Evolutionary conservation across 1,140 invertebrate species (phyloP).

Genomic region (Leptopilina clavipes): DNA sequence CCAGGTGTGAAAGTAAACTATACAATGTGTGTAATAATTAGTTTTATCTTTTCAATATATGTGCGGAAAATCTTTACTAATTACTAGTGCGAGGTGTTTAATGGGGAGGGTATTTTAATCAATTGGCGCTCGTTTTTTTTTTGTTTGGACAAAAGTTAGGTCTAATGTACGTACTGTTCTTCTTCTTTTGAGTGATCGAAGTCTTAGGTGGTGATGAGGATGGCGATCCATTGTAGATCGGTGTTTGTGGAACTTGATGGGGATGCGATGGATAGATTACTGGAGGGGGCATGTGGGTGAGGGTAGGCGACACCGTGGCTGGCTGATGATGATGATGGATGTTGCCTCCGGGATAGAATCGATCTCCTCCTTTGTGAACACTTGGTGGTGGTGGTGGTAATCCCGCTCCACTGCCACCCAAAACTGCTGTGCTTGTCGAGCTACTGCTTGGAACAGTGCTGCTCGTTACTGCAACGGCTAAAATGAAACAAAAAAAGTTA

Average conservation of each 20-base stretch:
- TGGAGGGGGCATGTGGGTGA: constrained; percentile 73
- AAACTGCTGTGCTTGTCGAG: constrained; percentile 68
- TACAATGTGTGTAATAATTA: too few species aligned
- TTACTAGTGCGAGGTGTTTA: too few species aligned
- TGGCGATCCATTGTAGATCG: constrained; percentile 67
- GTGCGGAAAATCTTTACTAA: too few species aligned
- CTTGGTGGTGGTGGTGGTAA: constrained; percentile 72
- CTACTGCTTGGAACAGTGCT: constrained; percentile 66
- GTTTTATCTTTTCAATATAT: too few species aligned
- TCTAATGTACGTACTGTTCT: constrained; percentile 73
- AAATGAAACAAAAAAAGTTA: not conserved
- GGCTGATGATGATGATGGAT: constrained; percentile 71
- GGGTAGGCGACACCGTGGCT: constrained; percentile 74
- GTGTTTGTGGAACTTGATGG: constrained; percentile 68
- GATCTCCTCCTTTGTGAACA: constrained; percentile 69
- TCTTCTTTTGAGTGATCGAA: constrained; percentile 73
- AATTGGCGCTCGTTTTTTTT: too few species aligned
- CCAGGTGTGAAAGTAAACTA: not conserved
- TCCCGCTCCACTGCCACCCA: constrained; percentile 73
- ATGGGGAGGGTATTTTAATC: not conserved
- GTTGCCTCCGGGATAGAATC: constrained; percentile 69
- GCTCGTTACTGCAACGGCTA: constrained; percentile 69
- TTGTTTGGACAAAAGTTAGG: too few species aligned
- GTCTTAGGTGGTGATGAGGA: constrained; percentile 72
- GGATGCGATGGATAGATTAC: constrained; percentile 69